Conservation (phyloP, 2,113 vertebrate species). For the Limnothrissa miodon region DNA sequence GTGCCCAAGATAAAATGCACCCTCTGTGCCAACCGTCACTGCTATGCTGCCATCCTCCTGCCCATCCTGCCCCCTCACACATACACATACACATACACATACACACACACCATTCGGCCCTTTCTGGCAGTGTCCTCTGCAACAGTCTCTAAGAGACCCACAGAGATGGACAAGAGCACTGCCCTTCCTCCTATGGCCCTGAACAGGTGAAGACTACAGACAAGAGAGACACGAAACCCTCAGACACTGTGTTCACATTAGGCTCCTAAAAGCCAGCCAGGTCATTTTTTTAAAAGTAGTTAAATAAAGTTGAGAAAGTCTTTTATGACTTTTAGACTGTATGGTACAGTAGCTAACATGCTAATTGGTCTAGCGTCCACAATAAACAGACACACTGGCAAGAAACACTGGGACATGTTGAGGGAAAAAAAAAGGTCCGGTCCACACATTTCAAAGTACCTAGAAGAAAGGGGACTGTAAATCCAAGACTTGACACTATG, state of each 20-base stretch:
- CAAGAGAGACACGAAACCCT: not conserved
- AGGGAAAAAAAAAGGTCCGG: no score
- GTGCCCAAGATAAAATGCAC: conserved; percentile 19
- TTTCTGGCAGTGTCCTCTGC: not conserved
- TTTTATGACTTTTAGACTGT: no score
- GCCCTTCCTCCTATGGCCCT: not conserved
- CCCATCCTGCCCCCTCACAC: conserved; percentile 4
- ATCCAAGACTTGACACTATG: no score
- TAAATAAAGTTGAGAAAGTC: no score
- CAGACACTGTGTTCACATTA: not conserved
- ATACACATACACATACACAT: conserved; percentile 34
- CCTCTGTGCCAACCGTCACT: not conserved
- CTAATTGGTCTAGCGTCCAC: no score
- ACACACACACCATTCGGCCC: not conserved
- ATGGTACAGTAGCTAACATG: no score
- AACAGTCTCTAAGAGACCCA: not conserved
- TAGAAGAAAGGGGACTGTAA: no score
- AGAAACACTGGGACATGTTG: no score
- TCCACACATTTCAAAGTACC: no score
- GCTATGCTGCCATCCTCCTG: not conserved
- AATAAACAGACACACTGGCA: no score
- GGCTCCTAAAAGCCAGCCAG: no score
- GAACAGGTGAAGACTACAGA: not conserved
- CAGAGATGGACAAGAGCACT: not conserved
- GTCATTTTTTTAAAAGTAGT: no score